phyloP scores from a whole-genome alignment of 2,113 vertebrate species.

The Takifugu flavidus region DNA sequence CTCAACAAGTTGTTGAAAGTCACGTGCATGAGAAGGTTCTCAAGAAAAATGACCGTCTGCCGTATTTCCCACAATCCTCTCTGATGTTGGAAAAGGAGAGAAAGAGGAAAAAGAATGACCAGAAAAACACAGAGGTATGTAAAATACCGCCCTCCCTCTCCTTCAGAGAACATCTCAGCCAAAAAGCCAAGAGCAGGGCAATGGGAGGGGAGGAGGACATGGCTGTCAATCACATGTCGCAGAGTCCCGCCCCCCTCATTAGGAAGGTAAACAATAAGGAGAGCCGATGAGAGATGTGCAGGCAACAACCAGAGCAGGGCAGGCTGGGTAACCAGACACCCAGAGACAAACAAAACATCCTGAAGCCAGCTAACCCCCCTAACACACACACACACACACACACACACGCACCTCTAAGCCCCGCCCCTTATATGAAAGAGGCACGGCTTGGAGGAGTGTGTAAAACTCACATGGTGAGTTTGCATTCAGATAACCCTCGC shows the following conservation, averaged over 20 bases:
- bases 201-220: conserved; percentile 66
- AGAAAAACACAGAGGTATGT: conserved; percentile 36
- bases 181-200: conserved; percentile 67
- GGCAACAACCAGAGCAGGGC: conserved; percentile 81
- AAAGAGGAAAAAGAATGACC: conserved; percentile 15
- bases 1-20: conserved; percentile 25
- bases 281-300: conserved; percentile 89
- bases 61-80: conserved; percentile 54
- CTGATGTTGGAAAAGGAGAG: not conserved
- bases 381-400: not conserved
- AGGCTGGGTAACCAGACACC: conserved; percentile 82
- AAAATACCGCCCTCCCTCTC: conserved; percentile 36
- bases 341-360: conserved; percentile 68
- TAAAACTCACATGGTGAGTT: conserved; percentile 87
- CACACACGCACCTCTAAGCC: conserved; percentile 18
- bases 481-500: conserved; percentile 95
- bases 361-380: conserved; percentile 47
- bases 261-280: conserved; percentile 98
- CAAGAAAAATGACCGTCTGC: not conserved
- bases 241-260: conserved; percentile 96
- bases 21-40: not conserved
- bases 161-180: conserved; percentile 72
- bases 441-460: conserved; percentile 58
- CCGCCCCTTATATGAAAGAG: conserved; percentile 56
- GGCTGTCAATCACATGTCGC: conserved; percentile 87